Conservation (phyloP, 2,888 invertebrate species). For the Dusona sp. region DNA sequence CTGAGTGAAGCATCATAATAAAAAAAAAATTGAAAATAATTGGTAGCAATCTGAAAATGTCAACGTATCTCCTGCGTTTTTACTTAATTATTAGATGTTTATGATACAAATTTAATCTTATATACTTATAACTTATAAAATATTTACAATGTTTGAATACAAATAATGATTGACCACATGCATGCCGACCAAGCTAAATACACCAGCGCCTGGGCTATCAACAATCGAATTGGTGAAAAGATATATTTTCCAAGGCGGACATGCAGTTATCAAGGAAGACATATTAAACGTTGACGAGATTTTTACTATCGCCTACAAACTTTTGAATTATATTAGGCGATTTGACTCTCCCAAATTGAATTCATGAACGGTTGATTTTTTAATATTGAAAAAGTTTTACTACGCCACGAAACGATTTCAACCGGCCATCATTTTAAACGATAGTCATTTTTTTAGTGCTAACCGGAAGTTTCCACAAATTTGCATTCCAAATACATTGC, state of each 20-base stretch:
- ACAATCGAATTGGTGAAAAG: background rate
- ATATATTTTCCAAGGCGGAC: background rate
- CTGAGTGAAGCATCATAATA: too few species aligned
- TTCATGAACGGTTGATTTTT: background rate
- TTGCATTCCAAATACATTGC: constrained; percentile 57
- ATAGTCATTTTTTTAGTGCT: background rate
- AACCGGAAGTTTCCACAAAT: constrained; percentile 49
- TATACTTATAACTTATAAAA: too few species aligned
- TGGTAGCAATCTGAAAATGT: too few species aligned
- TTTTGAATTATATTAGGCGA: background rate
- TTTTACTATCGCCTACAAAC: background rate
- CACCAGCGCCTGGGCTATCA: background rate
- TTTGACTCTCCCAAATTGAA: background rate
- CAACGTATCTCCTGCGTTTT: too few species aligned
- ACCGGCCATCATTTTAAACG: background rate
- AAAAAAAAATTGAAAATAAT: too few species aligned
- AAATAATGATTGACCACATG: background rate
- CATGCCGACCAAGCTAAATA: background rate
- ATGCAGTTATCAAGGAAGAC: background rate
- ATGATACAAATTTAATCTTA: too few species aligned
- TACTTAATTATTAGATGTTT: too few species aligned
- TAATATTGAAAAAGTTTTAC: constrained; percentile 14
- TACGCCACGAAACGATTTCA: background rate
- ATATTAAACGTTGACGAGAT: background rate
- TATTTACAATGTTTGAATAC: background rate